Evolutionary conservation across 1,140 invertebrate genomes (phyloP).

Genomic region (Drosophila sturtevanti): DNA sequence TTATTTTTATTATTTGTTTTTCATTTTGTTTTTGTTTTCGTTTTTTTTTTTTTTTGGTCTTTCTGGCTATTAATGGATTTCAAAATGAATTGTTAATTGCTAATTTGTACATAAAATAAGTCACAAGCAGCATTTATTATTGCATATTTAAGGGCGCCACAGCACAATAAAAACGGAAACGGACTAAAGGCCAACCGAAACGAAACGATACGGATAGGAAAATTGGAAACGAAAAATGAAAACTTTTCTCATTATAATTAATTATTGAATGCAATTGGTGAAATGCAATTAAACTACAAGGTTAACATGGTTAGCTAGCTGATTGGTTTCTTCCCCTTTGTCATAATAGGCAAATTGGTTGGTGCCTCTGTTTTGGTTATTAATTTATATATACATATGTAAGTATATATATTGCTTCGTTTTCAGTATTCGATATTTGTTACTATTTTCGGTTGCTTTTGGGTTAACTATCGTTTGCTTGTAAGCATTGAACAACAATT

Average conservation of each 20-base stretch:
- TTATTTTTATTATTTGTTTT: conserved; percentile 40
- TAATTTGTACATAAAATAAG: conserved; percentile 80
- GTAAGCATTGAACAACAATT: conserved; percentile 68
- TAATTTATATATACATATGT: neutral
- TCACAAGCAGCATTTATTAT: conserved; percentile 76
- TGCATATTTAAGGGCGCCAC: conserved; percentile 40
- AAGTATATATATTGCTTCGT: conserved; percentile 33
- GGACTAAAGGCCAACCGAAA: conserved; percentile 10
- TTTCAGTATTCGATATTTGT: conserved; percentile 1
- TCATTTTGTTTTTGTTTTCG: conserved; percentile 45
- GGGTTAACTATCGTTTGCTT: conserved; percentile 14
- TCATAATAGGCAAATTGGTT: conserved; percentile 9
- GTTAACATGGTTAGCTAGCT: conserved; percentile 15
- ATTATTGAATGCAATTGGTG: conserved; percentile 28
- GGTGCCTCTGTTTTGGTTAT: neutral
- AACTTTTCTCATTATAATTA: conserved; percentile 39
- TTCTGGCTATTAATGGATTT: conserved; percentile 45
- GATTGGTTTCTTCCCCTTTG: neutral
- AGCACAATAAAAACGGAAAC: neutral
- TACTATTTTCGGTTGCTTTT: conserved; percentile 24
- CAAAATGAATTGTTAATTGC: conserved; percentile 71
- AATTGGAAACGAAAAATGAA: neutral
- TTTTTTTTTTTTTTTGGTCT: conserved; percentile 60
- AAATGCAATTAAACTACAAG: conserved; percentile 45
- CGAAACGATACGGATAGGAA: neutral